Percentiles rank a stretch among this genome's conserved stretches.
Conservation (phyloP, 2,888 invertebrate genomes). For the Stramonita haemastoma region DNA sequence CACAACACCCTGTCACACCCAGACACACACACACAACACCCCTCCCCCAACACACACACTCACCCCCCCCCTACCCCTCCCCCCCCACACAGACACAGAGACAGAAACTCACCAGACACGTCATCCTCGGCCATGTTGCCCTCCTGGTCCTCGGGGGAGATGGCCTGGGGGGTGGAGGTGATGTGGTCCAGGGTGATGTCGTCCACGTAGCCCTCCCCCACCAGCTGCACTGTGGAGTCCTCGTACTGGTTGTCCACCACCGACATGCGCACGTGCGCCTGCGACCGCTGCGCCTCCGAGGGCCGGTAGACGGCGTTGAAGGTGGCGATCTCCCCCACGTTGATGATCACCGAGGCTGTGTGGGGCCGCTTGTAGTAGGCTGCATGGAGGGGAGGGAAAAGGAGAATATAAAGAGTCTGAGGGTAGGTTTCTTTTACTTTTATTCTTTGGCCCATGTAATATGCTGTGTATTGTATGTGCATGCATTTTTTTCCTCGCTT, state of each 20-base stretch:
- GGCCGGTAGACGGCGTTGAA: constrained; percentile 74
- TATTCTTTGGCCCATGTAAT: background rate
- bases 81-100: background rate
- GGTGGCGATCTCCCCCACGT: constrained; percentile 70
- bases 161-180: constrained; percentile 62
- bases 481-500: background rate
- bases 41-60: too few relatives aligned
- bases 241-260: constrained; percentile 82
- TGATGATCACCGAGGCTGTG: constrained; percentile 75
- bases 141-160: constrained; percentile 69
- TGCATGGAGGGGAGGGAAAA: constrained; percentile 8
- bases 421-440: background rate
- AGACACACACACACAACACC: background rate
- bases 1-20: background rate
- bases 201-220: constrained; percentile 79
- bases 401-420: too few relatives aligned
- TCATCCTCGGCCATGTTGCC: constrained; percentile 76
- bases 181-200: constrained; percentile 79
- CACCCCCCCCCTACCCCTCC: too few relatives aligned
- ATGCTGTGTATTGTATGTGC: too few relatives aligned
- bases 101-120: constrained; percentile 63
- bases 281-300: constrained; percentile 67
- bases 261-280: constrained; percentile 78
- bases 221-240: constrained; percentile 78
- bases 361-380: constrained; percentile 67